Evolutionary conservation across 2,888 invertebrate species (phyloP), one percentile per base, ranked within the genome.

Genomic region (Heliconius sara): DNA sequence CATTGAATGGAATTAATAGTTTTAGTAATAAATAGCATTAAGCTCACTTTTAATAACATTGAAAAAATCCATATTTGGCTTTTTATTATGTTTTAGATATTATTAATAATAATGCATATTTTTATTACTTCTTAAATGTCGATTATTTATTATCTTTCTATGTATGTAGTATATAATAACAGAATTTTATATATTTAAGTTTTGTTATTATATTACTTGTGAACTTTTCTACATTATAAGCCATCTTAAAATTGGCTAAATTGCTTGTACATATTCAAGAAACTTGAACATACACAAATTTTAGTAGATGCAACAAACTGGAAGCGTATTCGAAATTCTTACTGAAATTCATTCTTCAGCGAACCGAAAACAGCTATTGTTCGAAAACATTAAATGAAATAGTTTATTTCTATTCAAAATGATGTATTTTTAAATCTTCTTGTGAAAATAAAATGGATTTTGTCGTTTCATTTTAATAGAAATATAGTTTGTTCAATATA

Each of bases 311-410:
- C 75, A 75, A 30, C 25, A 43, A 47, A 75, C 30, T 66, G 27
- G 43, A 73, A 57, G 34, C 60, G 43, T 43, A 47, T 73, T 73
- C 73, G 16, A 73, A n/a, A 75, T 65, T 65, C 63, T 30, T 73
- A 25, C 19, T 75, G 43, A 65, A 75, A 65, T 75, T 22, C 66
- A 43, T 75, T 66, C 65, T 22, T 47, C 66, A 47, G 43, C 43
- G 66, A 66, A 75, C 75, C 30, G 66, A 30, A 66, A 43, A 22
- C 19, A 27, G 19, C 65, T n/a, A 75, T 75, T 75, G 66, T 66
- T 47, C 27, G 75, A 66, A 27, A 75, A 47, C 66, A 65, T 75
- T 75, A 27, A 65, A 65, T 75, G 66, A 75, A 75, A 75, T 66
- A 75, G 47, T 75, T 65, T 47, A 47, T 27, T 65, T 30, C 43